Evolutionary conservation across 2,888 invertebrate species (phyloP).

Genomic region (Hermaeophaga mercurialis): DNA sequence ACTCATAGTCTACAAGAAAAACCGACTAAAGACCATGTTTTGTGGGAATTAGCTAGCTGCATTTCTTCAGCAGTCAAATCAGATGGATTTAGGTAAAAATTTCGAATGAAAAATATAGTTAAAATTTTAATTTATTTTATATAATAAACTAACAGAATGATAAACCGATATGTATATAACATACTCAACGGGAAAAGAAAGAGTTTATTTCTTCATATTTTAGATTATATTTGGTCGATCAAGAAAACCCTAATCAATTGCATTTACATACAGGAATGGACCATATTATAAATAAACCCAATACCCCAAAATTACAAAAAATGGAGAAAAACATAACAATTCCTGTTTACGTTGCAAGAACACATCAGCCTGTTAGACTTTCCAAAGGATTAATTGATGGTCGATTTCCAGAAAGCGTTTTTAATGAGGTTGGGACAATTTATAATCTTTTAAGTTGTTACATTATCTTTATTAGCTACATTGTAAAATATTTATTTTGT

Average conservation of each 20-base stretch:
- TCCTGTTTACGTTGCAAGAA: constrained; percentile 56
- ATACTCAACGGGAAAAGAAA: too few species aligned
- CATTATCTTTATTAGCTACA: too few species aligned
- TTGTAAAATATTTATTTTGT: too few species aligned
- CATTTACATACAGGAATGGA: constrained; percentile 14
- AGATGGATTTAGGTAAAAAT: constrained; percentile 65
- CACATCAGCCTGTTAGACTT: constrained; percentile 58
- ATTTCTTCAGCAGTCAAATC: constrained; percentile 70
- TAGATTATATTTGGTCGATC: constrained; percentile 64
- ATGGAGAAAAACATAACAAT: constrained; percentile 42
- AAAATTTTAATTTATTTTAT: too few species aligned
- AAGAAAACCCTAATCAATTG: constrained; percentile 27
- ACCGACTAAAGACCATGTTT: constrained; percentile 66
- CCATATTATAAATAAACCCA: not conserved
- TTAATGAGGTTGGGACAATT: constrained; percentile 55
- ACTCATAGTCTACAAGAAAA: constrained; percentile 66
- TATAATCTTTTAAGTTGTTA: too few species aligned
- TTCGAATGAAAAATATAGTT: too few species aligned
- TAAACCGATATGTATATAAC: too few species aligned
- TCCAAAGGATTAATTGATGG: constrained; percentile 58
- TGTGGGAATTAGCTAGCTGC: constrained; percentile 70
- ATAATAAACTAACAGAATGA: too few species aligned
- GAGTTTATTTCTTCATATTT: too few species aligned
- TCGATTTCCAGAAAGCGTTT: constrained; percentile 60
- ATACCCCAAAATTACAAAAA: constrained; percentile 41